A percentile compares a stretch with the other conserved stretches of the same genome.
Evolutionary conservation across 1,140 invertebrate species (phyloP).

Genomic region (Ostrea edulis): DNA sequence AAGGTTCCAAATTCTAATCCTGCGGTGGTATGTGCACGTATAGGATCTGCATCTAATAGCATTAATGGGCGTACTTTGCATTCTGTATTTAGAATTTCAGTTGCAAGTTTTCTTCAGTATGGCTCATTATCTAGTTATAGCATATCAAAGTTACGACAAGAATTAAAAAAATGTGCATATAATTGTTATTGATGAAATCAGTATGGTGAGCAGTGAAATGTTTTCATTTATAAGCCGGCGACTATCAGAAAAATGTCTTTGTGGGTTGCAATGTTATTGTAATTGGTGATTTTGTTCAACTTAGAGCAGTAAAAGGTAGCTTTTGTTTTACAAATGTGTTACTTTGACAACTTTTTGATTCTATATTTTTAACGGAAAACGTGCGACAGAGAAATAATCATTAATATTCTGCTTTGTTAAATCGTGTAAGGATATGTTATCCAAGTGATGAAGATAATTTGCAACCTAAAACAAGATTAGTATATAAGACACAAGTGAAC

Average conservation of each 20-base stretch:
- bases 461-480: background rate
- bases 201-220: conserved; percentile 44
- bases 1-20: background rate
- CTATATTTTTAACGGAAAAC: background rate
- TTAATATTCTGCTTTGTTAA: background rate
- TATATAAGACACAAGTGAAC: background rate
- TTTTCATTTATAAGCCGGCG: conserved; percentile 53
- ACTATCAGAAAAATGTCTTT: conserved; percentile 52
- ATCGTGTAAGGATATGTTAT: background rate
- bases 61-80: conserved; percentile 52
- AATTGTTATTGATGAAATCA: conserved; percentile 51
- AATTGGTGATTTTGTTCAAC: conserved; percentile 40
- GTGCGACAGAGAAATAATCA: background rate
- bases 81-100: conserved; percentile 40
- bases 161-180: conserved; percentile 40
- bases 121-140: background rate
- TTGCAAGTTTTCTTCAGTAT: conserved; percentile 5
- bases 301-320: background rate
- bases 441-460: background rate
- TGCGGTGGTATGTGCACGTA: conserved; percentile 53
- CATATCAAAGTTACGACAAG: background rate
- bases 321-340: background rate
- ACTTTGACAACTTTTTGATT: background rate
- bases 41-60: conserved; percentile 47
- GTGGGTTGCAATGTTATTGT: conserved; percentile 52